A percentile compares a stretch with the other conserved stretches of the same genome.
phyloP scores from a whole-genome alignment of 2,888 invertebrate species.

The Mellilla xanthometata region DNA sequence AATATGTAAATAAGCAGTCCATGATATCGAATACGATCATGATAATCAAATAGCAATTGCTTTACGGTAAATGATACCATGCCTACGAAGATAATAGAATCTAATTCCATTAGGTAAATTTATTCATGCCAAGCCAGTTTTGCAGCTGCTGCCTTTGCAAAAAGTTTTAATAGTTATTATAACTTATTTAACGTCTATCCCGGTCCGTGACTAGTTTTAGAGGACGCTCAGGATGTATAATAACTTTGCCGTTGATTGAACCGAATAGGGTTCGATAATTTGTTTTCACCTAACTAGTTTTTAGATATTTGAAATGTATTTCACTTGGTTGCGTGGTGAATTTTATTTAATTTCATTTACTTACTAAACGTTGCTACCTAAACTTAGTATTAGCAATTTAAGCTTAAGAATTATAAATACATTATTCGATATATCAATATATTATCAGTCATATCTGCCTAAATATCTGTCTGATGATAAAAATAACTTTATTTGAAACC shows the following conservation, averaged over 20 bases:
- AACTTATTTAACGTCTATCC: slow-evolving; percentile 20
- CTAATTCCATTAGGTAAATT: slow-evolving; percentile 46
- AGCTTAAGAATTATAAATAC: too few relatives aligned
- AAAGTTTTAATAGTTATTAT: slow-evolving; percentile 34
- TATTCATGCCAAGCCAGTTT: slow-evolving; percentile 42
- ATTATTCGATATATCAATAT: too few relatives aligned
- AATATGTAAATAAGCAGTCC: slow-evolving; percentile 14
- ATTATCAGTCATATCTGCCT: too few relatives aligned
- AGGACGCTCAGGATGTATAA: slow-evolving; percentile 1
- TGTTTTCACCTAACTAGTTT: slow-evolving; percentile 8
- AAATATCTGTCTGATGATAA: too few relatives aligned
- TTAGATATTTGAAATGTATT: too few relatives aligned
- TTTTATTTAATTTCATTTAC: too few relatives aligned
- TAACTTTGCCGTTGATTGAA: slow-evolving; percentile 15
- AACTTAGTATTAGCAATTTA: too few relatives aligned
- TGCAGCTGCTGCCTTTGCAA: slow-evolving; percentile 34
- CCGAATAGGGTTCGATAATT: slow-evolving; percentile 2
- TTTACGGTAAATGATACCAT: slow-evolving; percentile 11
- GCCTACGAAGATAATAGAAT: slow-evolving; percentile 36
- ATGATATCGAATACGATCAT: slow-evolving; percentile 17
- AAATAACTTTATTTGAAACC: too few relatives aligned
- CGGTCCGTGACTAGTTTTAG: slow-evolving; percentile 5
- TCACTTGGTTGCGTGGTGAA: too few relatives aligned
- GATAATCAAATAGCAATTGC: slow-evolving; percentile 21
- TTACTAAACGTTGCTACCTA: too few relatives aligned